Evolutionary conservation across 2,797 vertebrate genomes (phyloP), one percentile per base, ranked within the genome.

Genomic region (Acipenser ruthenus): DNA sequence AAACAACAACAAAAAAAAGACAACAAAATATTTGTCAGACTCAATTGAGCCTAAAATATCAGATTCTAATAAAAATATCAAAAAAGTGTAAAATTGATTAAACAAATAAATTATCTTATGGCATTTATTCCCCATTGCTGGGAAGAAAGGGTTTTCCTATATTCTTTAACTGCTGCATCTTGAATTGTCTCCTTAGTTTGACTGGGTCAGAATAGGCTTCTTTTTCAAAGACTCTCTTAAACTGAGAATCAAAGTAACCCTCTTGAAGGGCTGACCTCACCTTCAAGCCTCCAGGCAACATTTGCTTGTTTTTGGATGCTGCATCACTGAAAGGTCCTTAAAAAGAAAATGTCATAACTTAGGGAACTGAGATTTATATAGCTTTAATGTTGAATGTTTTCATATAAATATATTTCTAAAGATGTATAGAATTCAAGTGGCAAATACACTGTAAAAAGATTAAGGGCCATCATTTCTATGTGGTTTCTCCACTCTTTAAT

Each of bases 281-380:
- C 74, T 90, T 92, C 7, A 78, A 63, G 1, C 83, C 77, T 1
- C 85, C 90, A 0, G 83, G 73, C 63, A 92, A 74, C 82, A 95
- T 93, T 78, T 96, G 94, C 64, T 74, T 89, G 66, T 81, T 87
- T 69, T 86, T 91, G 76, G 88, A 80, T 1, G 92, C 92, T 8
- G 91, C 79, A 67, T 93, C 93, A 47, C 94, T 94, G 79, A 92
- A 94, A 1, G 86, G 84, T 67, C 90, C 93, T 96, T 84, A 79
- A 81, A 81, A 81, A 77, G 52, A 37, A 10, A 62, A 37, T 37
- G 23, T 4, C 1, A 37, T 37, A 37, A 37, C 2, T 37, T 37
- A 37, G 2, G 23, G 23, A 37, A 37, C 23, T 37, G 23, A 37
- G 23, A 37, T 3, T 4, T 37, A 37, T 37, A 37, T 4, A 37